Evolutionary conservation across 2,113 vertebrate species (phyloP).

Genomic region (Eublepharis macularius): DNA sequence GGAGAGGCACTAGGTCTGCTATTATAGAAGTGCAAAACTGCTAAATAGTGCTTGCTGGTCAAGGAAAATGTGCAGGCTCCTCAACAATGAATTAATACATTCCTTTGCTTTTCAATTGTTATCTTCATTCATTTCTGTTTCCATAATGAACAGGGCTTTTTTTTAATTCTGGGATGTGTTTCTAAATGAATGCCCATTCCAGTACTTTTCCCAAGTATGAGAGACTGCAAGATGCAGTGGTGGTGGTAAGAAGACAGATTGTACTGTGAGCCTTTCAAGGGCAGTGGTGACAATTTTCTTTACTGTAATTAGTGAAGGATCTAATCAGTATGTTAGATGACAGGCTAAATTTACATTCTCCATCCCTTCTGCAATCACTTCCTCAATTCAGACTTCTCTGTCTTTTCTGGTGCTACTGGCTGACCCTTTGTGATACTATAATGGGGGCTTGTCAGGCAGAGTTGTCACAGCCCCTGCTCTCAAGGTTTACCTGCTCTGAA

Average conservation of each 20-base stretch:
- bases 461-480: not conserved
- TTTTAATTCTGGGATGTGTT: too few relatives aligned
- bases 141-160: too few relatives aligned
- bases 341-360: conserved; percentile 22
- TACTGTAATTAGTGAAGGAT: not conserved
- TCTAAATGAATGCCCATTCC: too few relatives aligned
- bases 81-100: too few relatives aligned
- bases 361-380: not conserved
- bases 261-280: not conserved
- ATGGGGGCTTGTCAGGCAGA: too few relatives aligned
- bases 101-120: too few relatives aligned
- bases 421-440: not conserved
- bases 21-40: too few relatives aligned
- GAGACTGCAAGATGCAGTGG: not conserved
- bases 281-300: not conserved
- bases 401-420: not conserved
- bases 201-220: too few relatives aligned
- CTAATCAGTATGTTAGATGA: not conserved
- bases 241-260: not conserved
- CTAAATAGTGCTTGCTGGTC: too few relatives aligned
- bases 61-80: too few relatives aligned
- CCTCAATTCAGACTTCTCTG: not conserved
- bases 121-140: too few relatives aligned
- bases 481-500: not conserved
- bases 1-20: too few relatives aligned